A percentile compares a stretch with the other conserved stretches of the same genome.
These are phyloP conservation scores for Oophaga pumilio DNA, from an alignment of 2,113 vertebrate species.

Conservation along the genomic window DNA sequence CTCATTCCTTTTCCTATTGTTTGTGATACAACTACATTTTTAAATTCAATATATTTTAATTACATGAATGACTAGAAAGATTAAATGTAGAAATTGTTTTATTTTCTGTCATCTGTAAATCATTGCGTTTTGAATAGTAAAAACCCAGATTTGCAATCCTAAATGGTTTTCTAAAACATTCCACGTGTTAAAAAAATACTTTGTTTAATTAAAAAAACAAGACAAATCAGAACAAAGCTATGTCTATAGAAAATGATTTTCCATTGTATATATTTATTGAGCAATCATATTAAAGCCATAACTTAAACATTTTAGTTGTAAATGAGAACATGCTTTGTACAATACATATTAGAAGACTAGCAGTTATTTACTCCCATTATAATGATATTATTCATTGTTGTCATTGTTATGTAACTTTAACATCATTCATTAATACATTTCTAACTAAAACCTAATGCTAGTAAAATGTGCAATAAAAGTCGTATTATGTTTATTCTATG, in stretches of 20 bases:
- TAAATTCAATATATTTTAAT: not conserved
- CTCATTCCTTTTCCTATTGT: no score
- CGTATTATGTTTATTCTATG: not conserved
- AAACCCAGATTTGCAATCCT: not conserved
- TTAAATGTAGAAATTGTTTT: not conserved
- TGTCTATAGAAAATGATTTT: not conserved
- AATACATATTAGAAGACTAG: constrained; percentile 2
- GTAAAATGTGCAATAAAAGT: not conserved
- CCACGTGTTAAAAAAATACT: not conserved
- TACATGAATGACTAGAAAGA: not conserved
- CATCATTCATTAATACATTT: not conserved
- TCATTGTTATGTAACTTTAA: not conserved
- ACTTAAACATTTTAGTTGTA: constrained; percentile 3
- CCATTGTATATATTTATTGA: not conserved
- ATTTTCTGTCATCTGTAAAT: not conserved
- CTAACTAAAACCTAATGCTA: not conserved
- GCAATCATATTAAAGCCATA: not conserved
- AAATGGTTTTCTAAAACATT: not conserved
- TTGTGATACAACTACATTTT: no score
- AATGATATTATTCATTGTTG: constrained; percentile 5
- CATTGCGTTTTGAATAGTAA: not conserved
- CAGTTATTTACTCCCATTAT: not conserved
- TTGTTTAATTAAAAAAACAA: not conserved
- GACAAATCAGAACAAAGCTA: not conserved
- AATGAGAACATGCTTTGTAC: constrained; percentile 21